A percentile compares a stretch with the other conserved stretches of the same genome.
phyloP scores from a whole-genome alignment of 2,113 vertebrate genomes.

The Brienomyrus longianalis region DNA sequence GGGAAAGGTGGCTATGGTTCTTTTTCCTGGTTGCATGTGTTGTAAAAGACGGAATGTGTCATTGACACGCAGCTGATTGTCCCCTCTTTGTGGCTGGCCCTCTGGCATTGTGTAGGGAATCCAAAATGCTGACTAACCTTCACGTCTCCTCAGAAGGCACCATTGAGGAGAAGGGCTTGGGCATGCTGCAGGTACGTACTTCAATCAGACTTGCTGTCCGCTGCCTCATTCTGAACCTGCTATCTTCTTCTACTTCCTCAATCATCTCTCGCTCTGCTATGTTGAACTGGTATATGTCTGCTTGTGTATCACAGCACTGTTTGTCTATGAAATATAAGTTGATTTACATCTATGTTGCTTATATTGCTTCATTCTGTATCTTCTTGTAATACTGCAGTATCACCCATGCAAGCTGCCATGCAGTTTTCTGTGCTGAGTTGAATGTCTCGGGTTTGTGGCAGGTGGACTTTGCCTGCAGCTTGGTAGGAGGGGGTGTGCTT shows the following conservation, averaged over 20 bases:
- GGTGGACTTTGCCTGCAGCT: constrained; percentile 58
- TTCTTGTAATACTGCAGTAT: background rate
- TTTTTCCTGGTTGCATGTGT: background rate
- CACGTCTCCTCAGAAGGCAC: constrained; percentile 36
- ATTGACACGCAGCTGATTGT: background rate
- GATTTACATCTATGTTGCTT: background rate
- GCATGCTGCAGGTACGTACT: constrained; percentile 55
- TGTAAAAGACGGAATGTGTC: background rate
- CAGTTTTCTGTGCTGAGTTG: background rate
- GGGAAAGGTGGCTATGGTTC: constrained; percentile 39
- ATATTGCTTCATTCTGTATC: background rate
- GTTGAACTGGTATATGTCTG: background rate
- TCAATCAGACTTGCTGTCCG: background rate
- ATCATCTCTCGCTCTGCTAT: background rate
- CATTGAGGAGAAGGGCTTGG: constrained; percentile 49
- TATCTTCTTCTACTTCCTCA: background rate
- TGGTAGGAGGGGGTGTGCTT: constrained; percentile 57
- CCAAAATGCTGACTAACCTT: constrained; percentile 37
- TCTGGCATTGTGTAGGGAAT: constrained; percentile 29
- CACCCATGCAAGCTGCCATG: background rate
- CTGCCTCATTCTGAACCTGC: background rate
- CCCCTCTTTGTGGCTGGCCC: background rate
- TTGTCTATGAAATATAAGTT: background rate
- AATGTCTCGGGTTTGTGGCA: constrained; percentile 11
- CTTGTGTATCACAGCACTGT: background rate